These are phyloP conservation scores for Hephaestus fuliginosus DNA, from an alignment of 2,797 vertebrate genomes.

Conservation along the genomic window DNA sequence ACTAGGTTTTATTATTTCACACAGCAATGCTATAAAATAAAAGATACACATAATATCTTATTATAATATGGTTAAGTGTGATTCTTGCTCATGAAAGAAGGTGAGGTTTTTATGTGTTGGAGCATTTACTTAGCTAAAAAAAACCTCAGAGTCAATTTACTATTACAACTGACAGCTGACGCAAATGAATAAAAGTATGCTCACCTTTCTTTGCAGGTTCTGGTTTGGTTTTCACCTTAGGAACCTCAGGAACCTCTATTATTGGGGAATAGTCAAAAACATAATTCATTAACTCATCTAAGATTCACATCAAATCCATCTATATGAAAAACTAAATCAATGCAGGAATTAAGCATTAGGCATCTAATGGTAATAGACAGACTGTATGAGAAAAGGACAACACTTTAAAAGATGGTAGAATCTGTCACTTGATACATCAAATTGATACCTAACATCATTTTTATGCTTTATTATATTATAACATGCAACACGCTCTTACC, in stretches of 20 bases:
- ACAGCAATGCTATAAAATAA: neutral
- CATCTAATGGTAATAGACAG: neutral
- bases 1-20: too few relatives aligned
- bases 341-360: too few relatives aligned
- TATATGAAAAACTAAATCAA: neutral
- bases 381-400: neutral
- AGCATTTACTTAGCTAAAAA: neutral
- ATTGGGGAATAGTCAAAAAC: neutral
- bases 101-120: neutral
- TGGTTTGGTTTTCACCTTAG: constrained; percentile 56
- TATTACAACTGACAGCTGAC: neutral
- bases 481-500: constrained; percentile 40
- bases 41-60: neutral
- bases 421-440: neutral
- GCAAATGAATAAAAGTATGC: neutral
- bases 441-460: neutral
- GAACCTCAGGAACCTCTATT: constrained; percentile 34
- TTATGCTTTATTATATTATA: neutral
- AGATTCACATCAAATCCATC: neutral
- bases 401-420: neutral
- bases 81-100: neutral
- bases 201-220: constrained; percentile 59
- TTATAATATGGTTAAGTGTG: too few relatives aligned
- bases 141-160: neutral
- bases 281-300: neutral